A percentile compares a stretch with the other conserved stretches of the same genome.
Conservation (phyloP, 2,888 invertebrate genomes). For the Calliphora vomitoria region DNA sequence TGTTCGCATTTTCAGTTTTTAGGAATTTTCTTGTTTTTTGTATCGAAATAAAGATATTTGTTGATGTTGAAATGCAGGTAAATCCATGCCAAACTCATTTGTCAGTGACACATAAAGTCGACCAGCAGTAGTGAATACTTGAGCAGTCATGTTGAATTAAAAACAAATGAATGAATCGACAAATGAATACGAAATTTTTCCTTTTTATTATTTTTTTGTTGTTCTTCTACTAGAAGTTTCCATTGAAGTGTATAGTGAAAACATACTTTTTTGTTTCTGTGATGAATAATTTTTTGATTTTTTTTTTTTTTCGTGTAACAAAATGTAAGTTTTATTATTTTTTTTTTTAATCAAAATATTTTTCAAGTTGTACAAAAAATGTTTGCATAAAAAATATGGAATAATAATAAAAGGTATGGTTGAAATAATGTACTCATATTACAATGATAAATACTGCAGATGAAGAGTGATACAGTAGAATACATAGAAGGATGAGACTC, state of each 20-base stretch:
- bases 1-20: constrained; percentile 6
- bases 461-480: neutral
- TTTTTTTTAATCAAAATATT: constrained; percentile 14
- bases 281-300: constrained; percentile 38
- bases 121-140: constrained; percentile 29
- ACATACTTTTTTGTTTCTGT: constrained; percentile 1
- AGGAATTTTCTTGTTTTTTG: neutral
- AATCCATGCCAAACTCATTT: constrained; percentile 57
- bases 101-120: constrained; percentile 59
- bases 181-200: constrained; percentile 32
- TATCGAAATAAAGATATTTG: neutral
- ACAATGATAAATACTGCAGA: neutral
- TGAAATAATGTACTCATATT: neutral
- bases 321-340: neutral
- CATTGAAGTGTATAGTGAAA: constrained; percentile 4
- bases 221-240: neutral
- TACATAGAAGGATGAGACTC: neutral
- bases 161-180: constrained; percentile 45
- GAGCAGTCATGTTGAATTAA: constrained; percentile 46
- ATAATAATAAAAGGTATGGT: neutral
- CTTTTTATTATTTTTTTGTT: neutral
- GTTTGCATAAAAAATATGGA: neutral
- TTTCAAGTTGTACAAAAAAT: constrained; percentile 11
- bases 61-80: constrained; percentile 34
- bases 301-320: neutral